These are phyloP conservation scores for Lepidocyrtinus sp. DNA, from an alignment of 2,888 invertebrate genomes.

Conservation along the genomic window DNA sequence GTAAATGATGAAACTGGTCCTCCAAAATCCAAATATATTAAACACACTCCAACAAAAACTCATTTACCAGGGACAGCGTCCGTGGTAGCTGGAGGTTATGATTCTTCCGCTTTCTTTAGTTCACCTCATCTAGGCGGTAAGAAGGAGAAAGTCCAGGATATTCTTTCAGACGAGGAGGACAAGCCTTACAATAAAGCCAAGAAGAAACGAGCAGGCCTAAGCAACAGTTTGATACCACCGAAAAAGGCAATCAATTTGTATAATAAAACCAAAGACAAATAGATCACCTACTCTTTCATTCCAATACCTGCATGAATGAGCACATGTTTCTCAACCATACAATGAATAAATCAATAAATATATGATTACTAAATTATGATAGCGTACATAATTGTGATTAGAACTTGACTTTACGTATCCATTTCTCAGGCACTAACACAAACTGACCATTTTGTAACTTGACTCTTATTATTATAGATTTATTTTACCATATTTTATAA, in stretches of 20 bases:
- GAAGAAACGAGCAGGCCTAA: conserved; percentile 44
- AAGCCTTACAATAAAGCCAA: conserved; percentile 23
- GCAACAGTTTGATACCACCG: conserved; percentile 36
- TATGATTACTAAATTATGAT: not conserved
- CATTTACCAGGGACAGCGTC: conserved; percentile 44
- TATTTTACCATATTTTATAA: too few species aligned
- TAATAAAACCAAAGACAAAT: conserved; percentile 38
- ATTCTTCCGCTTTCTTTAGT: conserved; percentile 42
- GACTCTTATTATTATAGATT: too few species aligned
- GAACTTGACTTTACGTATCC: too few species aligned
- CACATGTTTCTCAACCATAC: too few species aligned
- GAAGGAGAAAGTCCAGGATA: not conserved
- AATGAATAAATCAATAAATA: too few species aligned
- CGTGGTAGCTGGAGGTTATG: conserved; percentile 39
- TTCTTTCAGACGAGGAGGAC: too few species aligned
- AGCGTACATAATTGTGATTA: too few species aligned
- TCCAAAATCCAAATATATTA: not conserved
- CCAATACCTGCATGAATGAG: too few species aligned
- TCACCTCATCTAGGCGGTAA: conserved; percentile 40
- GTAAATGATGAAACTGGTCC: not conserved
- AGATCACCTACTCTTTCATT: too few species aligned
- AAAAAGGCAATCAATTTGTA: conserved; percentile 42
- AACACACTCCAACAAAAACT: not conserved
- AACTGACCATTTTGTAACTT: too few species aligned
- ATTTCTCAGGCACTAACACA: too few species aligned